These are phyloP conservation scores for Propithecus perrieri DNA, from an alignment of 2,797 vertebrate genomes.

Conservation along the genomic window DNA sequence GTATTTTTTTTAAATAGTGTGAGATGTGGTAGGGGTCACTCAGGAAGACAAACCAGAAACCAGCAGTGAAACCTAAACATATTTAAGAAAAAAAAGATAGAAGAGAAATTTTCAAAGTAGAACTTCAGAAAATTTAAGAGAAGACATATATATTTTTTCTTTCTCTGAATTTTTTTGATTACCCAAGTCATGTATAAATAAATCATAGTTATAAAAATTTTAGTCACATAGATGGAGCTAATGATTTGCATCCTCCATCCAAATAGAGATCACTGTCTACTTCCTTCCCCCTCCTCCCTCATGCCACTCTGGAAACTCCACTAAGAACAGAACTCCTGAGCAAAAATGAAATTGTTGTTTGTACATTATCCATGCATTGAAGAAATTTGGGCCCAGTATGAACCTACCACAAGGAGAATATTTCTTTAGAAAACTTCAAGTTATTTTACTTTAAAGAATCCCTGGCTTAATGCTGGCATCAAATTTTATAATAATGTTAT, in stretches of 20 bases:
- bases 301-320: neutral
- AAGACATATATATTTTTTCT: neutral
- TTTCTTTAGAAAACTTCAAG: conserved; percentile 3
- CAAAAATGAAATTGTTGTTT: conserved; percentile 11
- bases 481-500: conserved; percentile 23
- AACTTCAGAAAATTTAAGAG: neutral
- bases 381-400: neutral
- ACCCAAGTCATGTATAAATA: neutral
- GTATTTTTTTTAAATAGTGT: neutral
- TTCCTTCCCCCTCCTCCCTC: too few species aligned
- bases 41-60: neutral
- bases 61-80: neutral
- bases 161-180: conserved; percentile 1
- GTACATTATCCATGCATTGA: neutral
- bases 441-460: neutral
- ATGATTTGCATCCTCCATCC: neutral
- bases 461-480: neutral
- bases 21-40: neutral
- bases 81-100: neutral
- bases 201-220: conserved; percentile 41
- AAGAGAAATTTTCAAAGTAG: neutral
- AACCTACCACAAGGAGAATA: neutral
- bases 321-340: conserved; percentile 13
- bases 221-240: neutral
- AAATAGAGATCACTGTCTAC: neutral